A percentile compares a stretch with the other conserved stretches of the same genome.
Conservation (phyloP, 2,888 invertebrate species). For the Ichneumoninae sp. region DNA sequence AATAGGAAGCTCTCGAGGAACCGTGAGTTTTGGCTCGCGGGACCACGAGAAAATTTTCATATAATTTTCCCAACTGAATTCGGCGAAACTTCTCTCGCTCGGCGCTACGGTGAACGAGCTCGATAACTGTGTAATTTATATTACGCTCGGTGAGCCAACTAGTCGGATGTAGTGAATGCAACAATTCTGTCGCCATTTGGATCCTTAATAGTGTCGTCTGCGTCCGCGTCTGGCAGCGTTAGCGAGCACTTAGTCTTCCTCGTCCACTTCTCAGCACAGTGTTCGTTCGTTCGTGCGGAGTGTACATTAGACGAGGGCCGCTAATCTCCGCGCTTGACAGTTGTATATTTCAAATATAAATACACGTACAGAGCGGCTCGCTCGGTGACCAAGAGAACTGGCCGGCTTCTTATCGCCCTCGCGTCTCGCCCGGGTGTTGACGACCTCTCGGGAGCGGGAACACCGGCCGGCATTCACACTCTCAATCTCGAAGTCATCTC, state of each 20-base stretch:
- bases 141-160: constrained; percentile 18
- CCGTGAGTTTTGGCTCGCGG: constrained; percentile 37
- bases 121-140: constrained; percentile 58
- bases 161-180: constrained; percentile 38
- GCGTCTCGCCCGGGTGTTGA: constrained; percentile 47
- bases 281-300: constrained; percentile 33
- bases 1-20: constrained; percentile 23
- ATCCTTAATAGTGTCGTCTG: constrained; percentile 46
- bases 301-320: constrained; percentile 41
- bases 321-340: constrained; percentile 48
- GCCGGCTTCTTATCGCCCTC: constrained; percentile 50
- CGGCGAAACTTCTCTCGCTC: constrained; percentile 43
- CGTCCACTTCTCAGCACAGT: constrained; percentile 12
- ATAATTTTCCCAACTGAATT: constrained; percentile 39
- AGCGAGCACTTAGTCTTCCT: constrained; percentile 36
- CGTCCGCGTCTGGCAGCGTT: constrained; percentile 20
- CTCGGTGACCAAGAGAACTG: constrained; percentile 36
- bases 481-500: constrained; percentile 16
- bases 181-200: constrained; percentile 56
- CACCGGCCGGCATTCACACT: constrained; percentile 23
- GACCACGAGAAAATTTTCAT: constrained; percentile 29
- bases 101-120: constrained; percentile 44
- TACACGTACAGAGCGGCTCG: not conserved
- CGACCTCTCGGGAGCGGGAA: constrained; percentile 51
- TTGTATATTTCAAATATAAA: constrained; percentile 46